These are phyloP conservation scores for Caenorhabditis tropicalis DNA, from an alignment of 1,140 invertebrate species.

Conservation along the genomic window DNA sequence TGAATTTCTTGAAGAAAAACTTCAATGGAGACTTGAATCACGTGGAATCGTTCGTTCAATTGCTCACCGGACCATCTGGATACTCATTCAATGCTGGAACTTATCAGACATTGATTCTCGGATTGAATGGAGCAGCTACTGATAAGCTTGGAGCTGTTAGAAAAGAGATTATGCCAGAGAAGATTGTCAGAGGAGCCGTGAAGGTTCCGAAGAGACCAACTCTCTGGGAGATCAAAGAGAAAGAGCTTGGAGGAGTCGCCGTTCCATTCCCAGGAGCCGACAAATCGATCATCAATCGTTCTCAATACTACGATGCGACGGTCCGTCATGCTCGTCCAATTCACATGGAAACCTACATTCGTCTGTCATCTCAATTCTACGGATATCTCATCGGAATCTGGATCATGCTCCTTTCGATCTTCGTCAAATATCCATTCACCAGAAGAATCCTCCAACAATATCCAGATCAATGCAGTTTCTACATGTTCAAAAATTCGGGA, in stretches of 20 bases:
- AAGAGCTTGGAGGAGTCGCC: slow-evolving; percentile 78
- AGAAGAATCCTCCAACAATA: slow-evolving; percentile 66
- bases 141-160: slow-evolving; percentile 69
- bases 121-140: slow-evolving; percentile 60
- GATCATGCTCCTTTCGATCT: slow-evolving; percentile 77
- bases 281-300: slow-evolving; percentile 80
- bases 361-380: slow-evolving; percentile 65
- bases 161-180: slow-evolving; percentile 68
- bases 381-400: slow-evolving; percentile 75
- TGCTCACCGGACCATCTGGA: slow-evolving; percentile 55
- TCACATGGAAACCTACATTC: slow-evolving; percentile 72
- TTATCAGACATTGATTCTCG: slow-evolving; percentile 70
- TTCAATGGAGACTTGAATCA: slow-evolving; percentile 77
- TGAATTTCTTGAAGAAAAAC: slow-evolving; percentile 79
- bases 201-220: slow-evolving; percentile 58
- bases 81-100: slow-evolving; percentile 71
- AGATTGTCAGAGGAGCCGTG: slow-evolving; percentile 65
- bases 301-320: slow-evolving; percentile 80
- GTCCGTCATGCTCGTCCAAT: slow-evolving; percentile 78
- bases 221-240: slow-evolving; percentile 65
- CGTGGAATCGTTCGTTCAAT: slow-evolving; percentile 59
- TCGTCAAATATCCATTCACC: slow-evolving; percentile 77
- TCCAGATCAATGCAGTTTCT: slow-evolving; percentile 64
- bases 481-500: slow-evolving; percentile 66
- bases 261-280: slow-evolving; percentile 83